phyloP scores from a whole-genome alignment of 2,113 vertebrate genomes.

The Muntiacus reevesi region DNA sequence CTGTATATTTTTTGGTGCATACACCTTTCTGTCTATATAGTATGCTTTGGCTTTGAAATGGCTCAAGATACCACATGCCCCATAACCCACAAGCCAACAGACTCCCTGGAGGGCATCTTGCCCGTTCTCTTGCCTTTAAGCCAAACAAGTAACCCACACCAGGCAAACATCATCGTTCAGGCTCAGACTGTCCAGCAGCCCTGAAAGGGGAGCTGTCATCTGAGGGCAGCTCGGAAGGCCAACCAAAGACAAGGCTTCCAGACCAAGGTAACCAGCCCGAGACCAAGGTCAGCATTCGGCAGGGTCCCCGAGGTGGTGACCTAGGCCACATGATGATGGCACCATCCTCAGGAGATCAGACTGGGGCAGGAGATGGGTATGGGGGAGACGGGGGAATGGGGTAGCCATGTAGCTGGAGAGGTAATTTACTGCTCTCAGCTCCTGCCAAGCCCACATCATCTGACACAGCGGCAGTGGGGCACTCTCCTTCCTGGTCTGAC shows the following conservation, averaged over 20 bases:
- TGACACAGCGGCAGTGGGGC: not conserved
- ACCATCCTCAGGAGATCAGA: not conserved
- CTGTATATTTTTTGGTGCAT: not conserved
- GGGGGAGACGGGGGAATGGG: rapidly evolving
- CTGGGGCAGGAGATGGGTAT: not conserved
- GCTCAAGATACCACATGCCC: not conserved
- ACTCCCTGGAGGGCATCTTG: not conserved
- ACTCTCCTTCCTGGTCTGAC: not conserved
- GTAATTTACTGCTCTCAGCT: not conserved
- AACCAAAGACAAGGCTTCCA: not conserved
- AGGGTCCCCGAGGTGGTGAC: not conserved
- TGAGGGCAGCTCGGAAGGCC: not conserved
- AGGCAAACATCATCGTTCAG: not conserved
- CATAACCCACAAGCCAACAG: not conserved
- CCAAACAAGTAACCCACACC: not conserved
- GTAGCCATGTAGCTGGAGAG: not conserved
- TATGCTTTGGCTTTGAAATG: not conserved
- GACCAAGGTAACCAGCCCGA: not conserved
- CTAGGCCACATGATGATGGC: not conserved
- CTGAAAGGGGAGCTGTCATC: not conserved
- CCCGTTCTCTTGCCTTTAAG: not conserved
- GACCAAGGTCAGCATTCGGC: not conserved
- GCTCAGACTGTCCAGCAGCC: not conserved
- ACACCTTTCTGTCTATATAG: not conserved
- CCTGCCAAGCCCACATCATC: not conserved